Percentiles rank a stretch among this genome's conserved stretches.
Conservation (phyloP, 1,140 invertebrate genomes). For the Rhynchophorus ferrugineus region DNA sequence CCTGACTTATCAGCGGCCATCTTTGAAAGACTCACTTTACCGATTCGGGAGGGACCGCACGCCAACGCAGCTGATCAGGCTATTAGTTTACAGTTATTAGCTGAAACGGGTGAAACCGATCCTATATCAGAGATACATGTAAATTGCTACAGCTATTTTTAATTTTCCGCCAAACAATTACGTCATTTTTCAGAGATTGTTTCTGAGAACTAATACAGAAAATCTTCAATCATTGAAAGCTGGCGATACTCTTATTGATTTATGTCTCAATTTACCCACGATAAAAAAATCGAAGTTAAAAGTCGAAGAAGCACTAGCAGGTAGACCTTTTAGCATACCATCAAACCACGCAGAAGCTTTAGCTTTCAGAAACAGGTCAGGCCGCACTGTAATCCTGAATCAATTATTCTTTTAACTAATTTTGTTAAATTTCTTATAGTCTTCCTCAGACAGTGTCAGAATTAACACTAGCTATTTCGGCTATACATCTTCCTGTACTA, state of each 20-base stretch:
- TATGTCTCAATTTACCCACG: constrained; percentile 67
- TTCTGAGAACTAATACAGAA: constrained; percentile 51
- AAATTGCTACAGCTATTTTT: constrained; percentile 12
- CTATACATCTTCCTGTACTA: constrained; percentile 74
- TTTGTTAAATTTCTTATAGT: constrained; percentile 44
- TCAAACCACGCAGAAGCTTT: constrained; percentile 67
- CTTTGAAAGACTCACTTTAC: constrained; percentile 57
- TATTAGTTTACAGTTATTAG: constrained; percentile 37
- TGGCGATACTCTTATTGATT: constrained; percentile 70
- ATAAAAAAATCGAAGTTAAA: constrained; percentile 66
- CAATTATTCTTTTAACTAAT: constrained; percentile 9
- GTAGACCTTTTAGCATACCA: constrained; percentile 58
- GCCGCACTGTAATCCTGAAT: not conserved
- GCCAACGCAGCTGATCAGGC: constrained; percentile 18
- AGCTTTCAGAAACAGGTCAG: constrained; percentile 55
- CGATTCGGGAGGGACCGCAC: constrained; percentile 48
- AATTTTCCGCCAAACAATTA: not conserved
- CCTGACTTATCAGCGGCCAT: constrained; percentile 57
- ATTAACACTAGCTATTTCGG: constrained; percentile 72
- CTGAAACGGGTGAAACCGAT: constrained; percentile 35
- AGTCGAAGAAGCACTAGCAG: constrained; percentile 60
- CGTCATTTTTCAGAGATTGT: constrained; percentile 42
- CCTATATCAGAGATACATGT: constrained; percentile 37
- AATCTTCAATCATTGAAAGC: constrained; percentile 55
- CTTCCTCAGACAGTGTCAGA: constrained; percentile 72